Evolutionary conservation across 2,888 invertebrate species (phyloP).

Genomic region (Thumatha senex): DNA sequence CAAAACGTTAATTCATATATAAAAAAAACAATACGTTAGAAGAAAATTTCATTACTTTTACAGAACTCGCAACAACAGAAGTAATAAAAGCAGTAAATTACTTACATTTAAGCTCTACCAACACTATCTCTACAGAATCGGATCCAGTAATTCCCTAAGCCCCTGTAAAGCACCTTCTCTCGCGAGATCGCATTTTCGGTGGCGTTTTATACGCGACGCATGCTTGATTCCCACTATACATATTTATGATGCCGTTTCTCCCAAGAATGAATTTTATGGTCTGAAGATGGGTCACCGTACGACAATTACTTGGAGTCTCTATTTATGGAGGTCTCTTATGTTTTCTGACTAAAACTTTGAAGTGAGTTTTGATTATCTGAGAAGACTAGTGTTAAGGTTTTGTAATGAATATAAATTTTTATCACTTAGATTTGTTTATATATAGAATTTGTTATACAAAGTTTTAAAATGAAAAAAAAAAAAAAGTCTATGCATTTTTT

Average conservation of each 20-base stretch:
- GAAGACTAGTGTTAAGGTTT: not conserved
- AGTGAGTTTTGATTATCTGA: constrained; percentile 4
- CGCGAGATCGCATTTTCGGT: constrained; percentile 80
- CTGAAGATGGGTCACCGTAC: constrained; percentile 68
- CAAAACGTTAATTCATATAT: too few relatives aligned
- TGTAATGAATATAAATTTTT: not conserved
- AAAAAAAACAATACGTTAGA: too few relatives aligned
- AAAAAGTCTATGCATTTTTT: too few relatives aligned
- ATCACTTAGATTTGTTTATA: not conserved
- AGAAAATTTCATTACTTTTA: too few relatives aligned
- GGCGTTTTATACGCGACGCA: constrained; percentile 80
- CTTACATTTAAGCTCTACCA: not conserved
- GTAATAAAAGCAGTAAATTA: not conserved
- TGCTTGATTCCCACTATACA: constrained; percentile 81
- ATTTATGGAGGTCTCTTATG: constrained; percentile 33
- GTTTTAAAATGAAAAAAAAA: too few relatives aligned
- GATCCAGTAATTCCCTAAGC: constrained; percentile 40
- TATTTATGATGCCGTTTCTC: constrained; percentile 73
- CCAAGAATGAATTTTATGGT: constrained; percentile 71
- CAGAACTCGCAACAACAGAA: not conserved
- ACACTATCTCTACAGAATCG: not conserved
- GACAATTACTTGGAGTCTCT: constrained; percentile 42
- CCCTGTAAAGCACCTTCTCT: constrained; percentile 54
- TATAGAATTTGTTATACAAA: not conserved
- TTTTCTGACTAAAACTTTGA: constrained; percentile 3